phyloP scores from a whole-genome alignment of 2,888 invertebrate species.

The Sialis lutaria region DNA sequence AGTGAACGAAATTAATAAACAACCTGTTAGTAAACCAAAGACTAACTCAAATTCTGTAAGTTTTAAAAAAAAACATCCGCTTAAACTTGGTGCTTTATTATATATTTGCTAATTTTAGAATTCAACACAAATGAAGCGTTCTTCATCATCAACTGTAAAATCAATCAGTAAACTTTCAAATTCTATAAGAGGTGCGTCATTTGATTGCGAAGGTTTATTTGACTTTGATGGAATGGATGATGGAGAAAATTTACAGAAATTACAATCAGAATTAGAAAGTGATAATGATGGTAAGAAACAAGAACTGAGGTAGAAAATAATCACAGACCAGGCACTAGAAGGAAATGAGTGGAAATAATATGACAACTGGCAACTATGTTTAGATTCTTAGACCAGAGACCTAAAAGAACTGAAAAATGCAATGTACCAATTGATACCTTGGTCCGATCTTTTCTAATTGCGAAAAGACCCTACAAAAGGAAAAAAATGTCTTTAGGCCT shows the following conservation, averaged over 20 bases:
- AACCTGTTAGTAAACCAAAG: slow-evolving; percentile 8
- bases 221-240: slow-evolving; percentile 58
- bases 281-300: slow-evolving; percentile 52
- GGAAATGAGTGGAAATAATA: too few relatives aligned
- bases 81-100: too few relatives aligned
- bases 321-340: too few relatives aligned
- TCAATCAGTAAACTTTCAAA: slow-evolving; percentile 3
- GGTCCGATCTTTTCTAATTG: too few relatives aligned
- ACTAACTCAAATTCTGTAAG: slow-evolving; percentile 2
- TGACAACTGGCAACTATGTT: too few relatives aligned
- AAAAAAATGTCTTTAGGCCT: too few relatives aligned
- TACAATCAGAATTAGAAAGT: slow-evolving; percentile 45
- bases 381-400: too few relatives aligned
- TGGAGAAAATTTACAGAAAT: slow-evolving; percentile 16
- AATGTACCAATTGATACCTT: too few relatives aligned
- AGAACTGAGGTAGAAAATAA: background rate
- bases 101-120: background rate
- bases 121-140: slow-evolving; percentile 1
- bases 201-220: slow-evolving; percentile 56
- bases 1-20: background rate
- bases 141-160: background rate
- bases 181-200: slow-evolving; percentile 10
- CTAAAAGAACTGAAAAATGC: too few relatives aligned
- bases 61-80: too few relatives aligned
- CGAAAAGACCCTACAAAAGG: too few relatives aligned